Conservation (phyloP, 2,113 vertebrate species). For the Zingel zingel region DNA sequence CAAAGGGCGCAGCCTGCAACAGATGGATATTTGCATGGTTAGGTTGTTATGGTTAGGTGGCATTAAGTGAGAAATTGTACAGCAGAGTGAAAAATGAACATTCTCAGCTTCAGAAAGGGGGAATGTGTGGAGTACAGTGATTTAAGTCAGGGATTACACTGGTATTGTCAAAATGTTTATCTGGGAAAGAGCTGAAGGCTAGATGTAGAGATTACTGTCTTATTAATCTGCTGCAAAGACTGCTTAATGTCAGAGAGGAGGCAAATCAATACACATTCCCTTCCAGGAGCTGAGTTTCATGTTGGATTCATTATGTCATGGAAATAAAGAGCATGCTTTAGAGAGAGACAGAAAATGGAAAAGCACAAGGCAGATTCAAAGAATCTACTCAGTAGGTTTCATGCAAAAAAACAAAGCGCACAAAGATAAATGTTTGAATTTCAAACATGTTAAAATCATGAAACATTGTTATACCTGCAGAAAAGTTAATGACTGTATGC, state of each 20-base stretch:
- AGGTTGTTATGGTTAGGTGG: slow-evolving; percentile 52
- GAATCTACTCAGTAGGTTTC: slow-evolving; percentile 10
- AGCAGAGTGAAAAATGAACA: neutral
- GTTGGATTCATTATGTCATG: slow-evolving; percentile 8
- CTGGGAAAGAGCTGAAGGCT: slow-evolving; percentile 16
- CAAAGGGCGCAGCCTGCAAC: slow-evolving; percentile 90
- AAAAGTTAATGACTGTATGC: neutral
- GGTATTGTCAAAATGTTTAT: slow-evolving; percentile 5
- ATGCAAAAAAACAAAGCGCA: slow-evolving; percentile 34
- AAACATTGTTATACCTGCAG: neutral
- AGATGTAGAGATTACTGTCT: slow-evolving; percentile 41
- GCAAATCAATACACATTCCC: slow-evolving; percentile 48
- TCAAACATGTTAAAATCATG: neutral
- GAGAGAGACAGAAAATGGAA: slow-evolving; percentile 12
- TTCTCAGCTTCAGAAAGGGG: slow-evolving; percentile 52
- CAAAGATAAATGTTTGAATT: neutral
- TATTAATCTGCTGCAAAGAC: slow-evolving; percentile 43
- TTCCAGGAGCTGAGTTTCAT: slow-evolving; percentile 57
- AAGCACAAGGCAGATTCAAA: slow-evolving; percentile 26
- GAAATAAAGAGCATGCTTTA: slow-evolving; percentile 58
- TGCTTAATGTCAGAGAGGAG: slow-evolving; percentile 29
- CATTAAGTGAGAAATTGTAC: slow-evolving; percentile 26
- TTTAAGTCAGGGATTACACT: slow-evolving; percentile 29
- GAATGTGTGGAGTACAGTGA: slow-evolving; percentile 5
- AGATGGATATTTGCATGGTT: slow-evolving; percentile 77